Evolutionary conservation across 2,113 vertebrate species (phyloP), one percentile per base, ranked within the genome.

Genomic region (Cryptomyrus ogoouensis): DNA sequence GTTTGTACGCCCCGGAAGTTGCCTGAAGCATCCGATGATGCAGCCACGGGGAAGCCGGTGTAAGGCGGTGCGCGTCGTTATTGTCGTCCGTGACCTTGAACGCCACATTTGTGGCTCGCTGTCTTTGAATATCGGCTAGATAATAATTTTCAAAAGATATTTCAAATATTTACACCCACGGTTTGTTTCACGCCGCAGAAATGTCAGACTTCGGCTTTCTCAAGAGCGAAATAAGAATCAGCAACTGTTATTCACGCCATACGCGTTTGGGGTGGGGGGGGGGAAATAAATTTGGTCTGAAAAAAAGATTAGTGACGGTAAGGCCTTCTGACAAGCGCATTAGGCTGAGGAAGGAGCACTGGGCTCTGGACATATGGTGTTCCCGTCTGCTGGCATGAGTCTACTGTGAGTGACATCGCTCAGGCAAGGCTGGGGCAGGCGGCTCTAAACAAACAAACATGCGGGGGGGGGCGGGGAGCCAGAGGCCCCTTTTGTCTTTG

Each of bases 271-370:
- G 19, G 1, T 24, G 91, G 90, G 91, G 91, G 90, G 92, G 90
- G 88, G 88, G 89, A 90, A 90, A 47, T 83, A 91, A 92, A 95
- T 94, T 66, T 93, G 93, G 74, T 42, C 42, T 66, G 31, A 13
- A 94, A 93, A 92, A 92, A 93, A 95, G 94, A 89, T 94, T 95
- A 92, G 90, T 98, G 97, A 98, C 95, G 95, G 92, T 98, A 98
- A 98, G 94, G 92, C 95, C 95, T 97, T 97, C 95, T 98, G 98
- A 99, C 97, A 98, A 96, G 96, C 97, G 97, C 97, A 98, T 98
- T 98, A 97, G 97, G 95, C 96, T 95, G 92, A 93, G 96, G 97
- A 98, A 98, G 98, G 98, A 98, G 96, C 97, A 98, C 97, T 95
- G 93, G 95, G 97, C 95, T 96, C 93, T 93, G 94, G 96, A 97